Evolutionary conservation across 2,888 invertebrate species (phyloP), one percentile per base, ranked within the genome.

Genomic region (Pachliopta kotzebuea): DNA sequence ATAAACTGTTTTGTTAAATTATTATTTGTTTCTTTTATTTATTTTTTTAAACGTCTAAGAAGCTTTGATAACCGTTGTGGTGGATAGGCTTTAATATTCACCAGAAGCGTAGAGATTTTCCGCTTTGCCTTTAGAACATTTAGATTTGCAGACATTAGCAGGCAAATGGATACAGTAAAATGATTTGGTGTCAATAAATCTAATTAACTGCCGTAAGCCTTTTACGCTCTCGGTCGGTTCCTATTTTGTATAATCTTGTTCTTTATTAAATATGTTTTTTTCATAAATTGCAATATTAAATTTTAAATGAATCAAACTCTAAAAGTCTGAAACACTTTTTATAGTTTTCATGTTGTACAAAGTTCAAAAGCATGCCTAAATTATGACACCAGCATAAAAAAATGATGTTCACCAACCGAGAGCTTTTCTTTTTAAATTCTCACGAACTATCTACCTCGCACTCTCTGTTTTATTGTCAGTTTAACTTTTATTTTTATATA

Each of bases 1-100:
- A 90, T 90, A 90, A 90, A 91, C 79, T 82, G 76, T 85, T 86
- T 86, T 83, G 81, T 86, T 84, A n/a, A 49, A 49, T 81, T 45
- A 62, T 83, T 79, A 14, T 83, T 83, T 80, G 77, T 83, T 86
- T 84, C 85, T 86, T 86, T 84, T 85, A 86, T 85, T 83, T 79
- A 31, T 11, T 31, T 14, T 11, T 14, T 37, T 37, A 14, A 14
- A 31, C 9, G 4, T 63, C 20, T 20, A 14, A 45, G 18, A 14
- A 8, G n/a, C 20, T 14, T 8, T n/a, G 49, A 14, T 14, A 37
- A 37, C 37, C 37, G 37, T 37, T 37, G 11, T 68, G 68, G 61
- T 56, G 63, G 62, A 61, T 62, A 64, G 65, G 61, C 57, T 64
- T 42, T 14, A 49, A 24, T 55, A 14, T 60, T 29, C 18, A 53